Conservation (phyloP, 2,888 invertebrate genomes). For the Meandrusa payeni region DNA sequence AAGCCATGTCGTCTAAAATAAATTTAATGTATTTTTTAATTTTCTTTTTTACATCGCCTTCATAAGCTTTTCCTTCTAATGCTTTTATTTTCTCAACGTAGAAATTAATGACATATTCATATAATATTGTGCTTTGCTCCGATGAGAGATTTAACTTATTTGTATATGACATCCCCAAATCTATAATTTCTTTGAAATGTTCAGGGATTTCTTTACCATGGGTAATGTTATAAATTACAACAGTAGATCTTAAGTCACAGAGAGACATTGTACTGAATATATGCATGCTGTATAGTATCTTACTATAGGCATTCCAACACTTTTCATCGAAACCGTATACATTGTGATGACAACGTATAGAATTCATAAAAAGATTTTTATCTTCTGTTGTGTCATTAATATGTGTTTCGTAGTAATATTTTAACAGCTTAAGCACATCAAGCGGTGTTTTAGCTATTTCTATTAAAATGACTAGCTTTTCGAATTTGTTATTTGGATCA, state of each 20-base stretch:
- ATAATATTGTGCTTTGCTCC: slow-evolving; percentile 33
- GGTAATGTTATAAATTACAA: slow-evolving; percentile 44
- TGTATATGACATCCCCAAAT: slow-evolving; percentile 24
- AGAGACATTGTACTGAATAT: slow-evolving; percentile 35
- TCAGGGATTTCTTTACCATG: slow-evolving; percentile 40
- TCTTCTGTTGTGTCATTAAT: slow-evolving; percentile 41
- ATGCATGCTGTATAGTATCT: slow-evolving; percentile 45
- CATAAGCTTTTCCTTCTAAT: slow-evolving; percentile 29
- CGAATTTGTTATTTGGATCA: slow-evolving; percentile 38
- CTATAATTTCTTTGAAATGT: slow-evolving; percentile 29
- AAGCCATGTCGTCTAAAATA: slow-evolving; percentile 30
- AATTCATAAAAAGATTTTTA: slow-evolving; percentile 43
- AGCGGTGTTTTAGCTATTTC: slow-evolving; percentile 40
- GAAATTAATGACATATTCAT: slow-evolving; percentile 35
- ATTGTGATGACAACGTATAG: slow-evolving; percentile 37
- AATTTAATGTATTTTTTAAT: slow-evolving; percentile 29
- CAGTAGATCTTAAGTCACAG: slow-evolving; percentile 34
- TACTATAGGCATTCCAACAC: slow-evolving; percentile 49
- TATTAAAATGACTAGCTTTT: slow-evolving; percentile 41
- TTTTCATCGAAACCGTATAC: slow-evolving; percentile 43
- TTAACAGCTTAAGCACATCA: slow-evolving; percentile 42
- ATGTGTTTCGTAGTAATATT: slow-evolving; percentile 52
- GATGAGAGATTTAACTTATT: slow-evolving; percentile 28
- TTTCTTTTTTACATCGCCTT: slow-evolving; percentile 30
- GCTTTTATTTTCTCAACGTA: slow-evolving; percentile 35